Base-by-base conservation (phyloP, 2,113 vertebrate species). In the Sylvilagus bachmani region DNA sequence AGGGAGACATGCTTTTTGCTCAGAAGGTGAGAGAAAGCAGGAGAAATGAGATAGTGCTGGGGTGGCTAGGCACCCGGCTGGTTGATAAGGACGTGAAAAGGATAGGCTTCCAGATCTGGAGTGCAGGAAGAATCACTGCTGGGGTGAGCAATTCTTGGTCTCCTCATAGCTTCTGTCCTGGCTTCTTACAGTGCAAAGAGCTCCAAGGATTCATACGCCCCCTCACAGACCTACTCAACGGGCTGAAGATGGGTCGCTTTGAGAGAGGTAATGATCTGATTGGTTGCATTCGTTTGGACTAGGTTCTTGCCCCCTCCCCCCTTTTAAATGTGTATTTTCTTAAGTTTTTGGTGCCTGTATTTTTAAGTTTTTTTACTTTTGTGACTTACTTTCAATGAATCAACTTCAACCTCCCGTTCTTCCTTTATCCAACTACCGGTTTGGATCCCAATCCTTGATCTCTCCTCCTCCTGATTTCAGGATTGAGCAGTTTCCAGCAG, bases 401-500 rank as follows among this genome's bases (percentile, higher is more conserved):
- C 24, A 11, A 3, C 61, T 86, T 75, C 80, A 90, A 89, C 7
- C 21, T 6, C 0, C 19, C 58, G 36, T 58, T 14, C 31, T 86
- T 33, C 27, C 5, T 93, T 90, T 55, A 25, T 24, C 64, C 78
- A n/a, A 86, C 3, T 31, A 31, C 85, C 64, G 78, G 58, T 31
- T 69, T 64, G 69, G 78, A 33, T 64, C 67, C 93, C n/a, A 83
- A 2, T 44, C 44, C 17, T 92, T 74, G 12, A 58, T 83, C 51
- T 55, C 33, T n/a, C 25, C 78, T 27, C 89, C 74, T 80, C 8
- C 19, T 79, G 10, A 67, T 19, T 62, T 29, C 97, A 99, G 99
- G 99, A 79, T 93, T 99, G 86, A 99, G 98, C 97, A 99, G 98
- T 97, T 99, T 99, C 98, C 99, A 99, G 97, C 99, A 99, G 98